Evolutionary conservation across 2,888 invertebrate genomes (phyloP).

Genomic region (Cephus rjabovi): DNA sequence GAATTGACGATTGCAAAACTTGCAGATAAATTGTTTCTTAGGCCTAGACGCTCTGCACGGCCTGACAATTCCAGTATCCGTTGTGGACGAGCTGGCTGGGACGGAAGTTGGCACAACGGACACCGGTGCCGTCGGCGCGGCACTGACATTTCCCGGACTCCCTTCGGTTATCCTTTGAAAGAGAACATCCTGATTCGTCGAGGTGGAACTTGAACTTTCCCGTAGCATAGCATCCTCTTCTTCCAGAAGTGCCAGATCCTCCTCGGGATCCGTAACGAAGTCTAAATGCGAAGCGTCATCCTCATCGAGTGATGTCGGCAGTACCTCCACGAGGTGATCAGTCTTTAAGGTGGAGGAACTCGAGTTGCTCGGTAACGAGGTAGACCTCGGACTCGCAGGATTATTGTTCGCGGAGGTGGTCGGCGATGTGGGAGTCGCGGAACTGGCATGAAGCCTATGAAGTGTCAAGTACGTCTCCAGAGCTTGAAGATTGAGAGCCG

Average conservation of each 20-base stretch:
- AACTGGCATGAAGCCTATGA: slow-evolving; percentile 80
- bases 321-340: slow-evolving; percentile 26
- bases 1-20: slow-evolving; percentile 97
- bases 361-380: neutral
- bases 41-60: slow-evolving; percentile 59
- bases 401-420: slow-evolving; percentile 68
- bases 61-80: slow-evolving; percentile 40
- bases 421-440: slow-evolving; percentile 62
- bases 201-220: slow-evolving; percentile 56
- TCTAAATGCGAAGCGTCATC: slow-evolving; percentile 54
- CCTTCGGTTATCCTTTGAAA: slow-evolving; percentile 56
- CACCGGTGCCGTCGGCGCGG: slow-evolving; percentile 16
- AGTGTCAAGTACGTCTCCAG: slow-evolving; percentile 87
- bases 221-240: slow-evolving; percentile 79
- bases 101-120: slow-evolving; percentile 29
- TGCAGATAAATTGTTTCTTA: slow-evolving; percentile 98
- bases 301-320: slow-evolving; percentile 40
- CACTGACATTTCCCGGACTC: slow-evolving; percentile 17
- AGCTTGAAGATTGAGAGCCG: slow-evolving; percentile 86
- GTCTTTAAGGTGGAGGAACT: slow-evolving; percentile 24
- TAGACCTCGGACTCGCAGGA: slow-evolving; percentile 65
- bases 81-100: slow-evolving; percentile 1
- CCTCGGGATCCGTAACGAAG: slow-evolving; percentile 68
- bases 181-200: slow-evolving; percentile 48
- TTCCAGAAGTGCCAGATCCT: slow-evolving; percentile 80